Conservation (phyloP, 2,888 invertebrate species). For the Congeria kusceri region DNA sequence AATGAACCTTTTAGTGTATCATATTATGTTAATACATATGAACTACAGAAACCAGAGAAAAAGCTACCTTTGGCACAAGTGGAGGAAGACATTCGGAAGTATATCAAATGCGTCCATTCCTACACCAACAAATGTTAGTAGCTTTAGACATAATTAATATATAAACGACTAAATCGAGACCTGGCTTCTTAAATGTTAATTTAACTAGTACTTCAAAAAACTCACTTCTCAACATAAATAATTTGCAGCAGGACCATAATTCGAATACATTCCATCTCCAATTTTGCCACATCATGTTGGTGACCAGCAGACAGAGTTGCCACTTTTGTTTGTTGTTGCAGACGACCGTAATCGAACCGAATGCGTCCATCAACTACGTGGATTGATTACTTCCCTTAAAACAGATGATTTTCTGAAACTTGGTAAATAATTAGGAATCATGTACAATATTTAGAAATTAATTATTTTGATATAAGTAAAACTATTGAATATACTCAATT, state of each 20-base stretch:
- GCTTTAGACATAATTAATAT: too few relatives aligned
- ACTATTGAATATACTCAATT: too few relatives aligned
- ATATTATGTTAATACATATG: neutral
- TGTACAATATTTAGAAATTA: too few relatives aligned
- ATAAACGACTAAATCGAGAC: too few relatives aligned
- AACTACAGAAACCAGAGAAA: constrained; percentile 28
- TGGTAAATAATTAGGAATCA: constrained; percentile 11
- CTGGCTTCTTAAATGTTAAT: too few relatives aligned
- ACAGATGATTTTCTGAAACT: constrained; percentile 55
- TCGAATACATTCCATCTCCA: too few relatives aligned
- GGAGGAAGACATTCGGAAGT: constrained; percentile 23
- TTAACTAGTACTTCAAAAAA: too few relatives aligned
- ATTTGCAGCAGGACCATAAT: too few relatives aligned
- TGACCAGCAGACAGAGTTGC: too few relatives aligned
- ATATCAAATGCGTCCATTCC: constrained; percentile 27
- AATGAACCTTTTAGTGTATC: neutral
- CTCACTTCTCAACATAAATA: too few relatives aligned
- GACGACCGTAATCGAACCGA: constrained; percentile 66
- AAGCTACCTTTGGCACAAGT: constrained; percentile 29
- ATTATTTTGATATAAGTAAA: too few relatives aligned
- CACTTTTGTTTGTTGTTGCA: constrained; percentile 20
- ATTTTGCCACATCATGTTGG: too few relatives aligned
- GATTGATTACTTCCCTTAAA: constrained; percentile 48
- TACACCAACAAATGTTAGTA: constrained; percentile 45
- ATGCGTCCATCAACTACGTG: constrained; percentile 63